Evolutionary conservation across 2,113 vertebrate genomes (phyloP).

Genomic region (Hystrix brachyura): DNA sequence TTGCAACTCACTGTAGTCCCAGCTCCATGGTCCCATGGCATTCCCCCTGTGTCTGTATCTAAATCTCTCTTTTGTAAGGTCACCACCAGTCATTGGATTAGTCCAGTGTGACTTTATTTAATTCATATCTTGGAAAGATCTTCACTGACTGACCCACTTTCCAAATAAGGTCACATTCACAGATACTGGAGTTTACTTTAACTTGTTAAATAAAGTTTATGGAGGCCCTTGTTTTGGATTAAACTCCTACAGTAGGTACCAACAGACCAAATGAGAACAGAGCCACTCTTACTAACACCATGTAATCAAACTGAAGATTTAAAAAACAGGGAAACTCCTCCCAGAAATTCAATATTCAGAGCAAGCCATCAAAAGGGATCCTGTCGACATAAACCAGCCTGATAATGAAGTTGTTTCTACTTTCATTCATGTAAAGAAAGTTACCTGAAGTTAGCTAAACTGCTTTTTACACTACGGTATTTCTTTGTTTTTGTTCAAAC

Average conservation of each 20-base stretch:
- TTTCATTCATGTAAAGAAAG: not conserved
- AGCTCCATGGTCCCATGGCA: fast-evolving
- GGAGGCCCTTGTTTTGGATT: not conserved
- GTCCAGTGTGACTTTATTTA: not conserved
- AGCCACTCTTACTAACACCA: not conserved
- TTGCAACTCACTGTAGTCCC: not conserved
- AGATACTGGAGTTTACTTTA: not conserved
- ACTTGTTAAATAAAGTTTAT: not conserved
- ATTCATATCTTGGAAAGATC: not conserved
- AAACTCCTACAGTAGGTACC: not conserved
- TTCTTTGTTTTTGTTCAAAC: not conserved
- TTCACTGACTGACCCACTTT: not conserved
- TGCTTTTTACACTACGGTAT: not conserved
- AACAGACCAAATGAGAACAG: not conserved
- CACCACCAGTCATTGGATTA: not conserved
- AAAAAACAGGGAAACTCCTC: not conserved
- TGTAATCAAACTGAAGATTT: not conserved
- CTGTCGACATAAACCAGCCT: not conserved
- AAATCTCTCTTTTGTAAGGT: not conserved
- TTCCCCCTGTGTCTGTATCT: not conserved
- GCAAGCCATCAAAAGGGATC: not conserved
- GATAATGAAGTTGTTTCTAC: not conserved
- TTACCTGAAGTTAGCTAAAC: not conserved
- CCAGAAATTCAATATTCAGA: not conserved
- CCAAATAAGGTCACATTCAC: not conserved